Base-by-base conservation (phyloP, 2,113 vertebrate species). In the Ceyx melanurus region DNA sequence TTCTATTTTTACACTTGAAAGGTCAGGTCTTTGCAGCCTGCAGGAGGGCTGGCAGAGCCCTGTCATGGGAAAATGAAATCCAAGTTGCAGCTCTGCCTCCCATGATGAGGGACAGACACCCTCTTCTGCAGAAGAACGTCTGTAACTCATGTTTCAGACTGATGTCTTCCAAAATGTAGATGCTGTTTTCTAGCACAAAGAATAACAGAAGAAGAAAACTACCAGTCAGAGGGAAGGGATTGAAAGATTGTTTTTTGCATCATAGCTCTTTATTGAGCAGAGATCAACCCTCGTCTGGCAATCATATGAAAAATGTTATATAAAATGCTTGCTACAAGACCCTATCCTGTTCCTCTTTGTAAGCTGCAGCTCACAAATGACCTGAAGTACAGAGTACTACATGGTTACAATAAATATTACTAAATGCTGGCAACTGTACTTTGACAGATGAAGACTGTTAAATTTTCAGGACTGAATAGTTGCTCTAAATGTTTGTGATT, bases 1-100 rank as follows among this genome's bases (percentile, higher is more conserved):
- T 91, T 78, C 88, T 94, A 83, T 96, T 94, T 95, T 93, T 92
- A 57, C 56, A 37, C 89, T 56, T 60, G 51, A 88, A 92, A 94
- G 71, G 58, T 91, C 91, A 85, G 56, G 33, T 51, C 71, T 62
- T 70, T 31, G 46, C 74, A 77, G 82, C 87, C 82, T 53, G 51
- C 0, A 0, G 90, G 79, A 65, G 18, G 18, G 21, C 51, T 93
- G 79, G 43, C 56, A 53, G 26, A 77, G 33, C 35, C 75, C 1
- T 56, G 65, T 46, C 60, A 11, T 4, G 33, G 66, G 67, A 82
- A 76, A 67, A 77, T 89, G 89, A 79, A 79, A 90, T 66, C 46
- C 64, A 68, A 25, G 54, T 81, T 89, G 64, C 56, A 51, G 25
- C 46, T 85, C 91, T 89, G 58, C 18, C 22, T 76, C n/a, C 37